phyloP scores from a whole-genome alignment of 2,888 invertebrate species.

The Baccha elongata region DNA sequence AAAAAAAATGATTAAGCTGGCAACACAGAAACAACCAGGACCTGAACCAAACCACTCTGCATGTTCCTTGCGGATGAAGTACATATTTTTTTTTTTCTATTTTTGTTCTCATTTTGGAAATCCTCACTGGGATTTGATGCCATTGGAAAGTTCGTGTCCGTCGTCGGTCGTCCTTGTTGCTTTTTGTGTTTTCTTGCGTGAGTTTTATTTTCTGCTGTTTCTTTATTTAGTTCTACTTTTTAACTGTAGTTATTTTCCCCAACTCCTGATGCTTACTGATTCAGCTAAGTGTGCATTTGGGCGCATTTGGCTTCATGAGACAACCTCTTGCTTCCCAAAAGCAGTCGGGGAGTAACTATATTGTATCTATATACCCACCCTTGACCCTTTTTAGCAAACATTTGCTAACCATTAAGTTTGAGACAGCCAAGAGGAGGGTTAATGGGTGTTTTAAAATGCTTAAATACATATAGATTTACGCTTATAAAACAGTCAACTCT shows the following conservation, averaged over 20 bases:
- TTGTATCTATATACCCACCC: too few relatives aligned
- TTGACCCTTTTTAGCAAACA: constrained; percentile 60
- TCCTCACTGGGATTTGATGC: constrained; percentile 19
- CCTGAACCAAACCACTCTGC: constrained; percentile 15
- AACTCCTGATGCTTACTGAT: not conserved
- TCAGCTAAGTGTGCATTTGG: constrained; percentile 36
- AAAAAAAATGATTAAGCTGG: constrained; percentile 54
- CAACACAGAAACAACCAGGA: constrained; percentile 37
- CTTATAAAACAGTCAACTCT: constrained; percentile 57
- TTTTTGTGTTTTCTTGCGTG: constrained; percentile 48
- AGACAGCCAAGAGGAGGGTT: not conserved
- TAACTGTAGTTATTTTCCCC: not conserved
- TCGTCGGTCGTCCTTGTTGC: constrained; percentile 24
- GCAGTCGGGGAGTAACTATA: constrained; percentile 14
- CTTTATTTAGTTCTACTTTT: constrained; percentile 35
- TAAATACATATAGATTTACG: constrained; percentile 67
- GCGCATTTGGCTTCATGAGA: constrained; percentile 41
- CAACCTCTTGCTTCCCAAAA: constrained; percentile 25
- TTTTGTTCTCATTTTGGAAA: not conserved
- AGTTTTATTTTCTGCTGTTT: constrained; percentile 28
- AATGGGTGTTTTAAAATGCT: constrained; percentile 59
- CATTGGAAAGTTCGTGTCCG: constrained; percentile 21
- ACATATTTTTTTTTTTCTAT: not conserved
- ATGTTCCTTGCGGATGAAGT: constrained; percentile 24
- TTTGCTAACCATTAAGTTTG: constrained; percentile 62